Percentiles rank a stretch among this genome's conserved stretches.
Evolutionary conservation across 2,113 vertebrate species (phyloP).

Genomic region (Capreolus pygargus): DNA sequence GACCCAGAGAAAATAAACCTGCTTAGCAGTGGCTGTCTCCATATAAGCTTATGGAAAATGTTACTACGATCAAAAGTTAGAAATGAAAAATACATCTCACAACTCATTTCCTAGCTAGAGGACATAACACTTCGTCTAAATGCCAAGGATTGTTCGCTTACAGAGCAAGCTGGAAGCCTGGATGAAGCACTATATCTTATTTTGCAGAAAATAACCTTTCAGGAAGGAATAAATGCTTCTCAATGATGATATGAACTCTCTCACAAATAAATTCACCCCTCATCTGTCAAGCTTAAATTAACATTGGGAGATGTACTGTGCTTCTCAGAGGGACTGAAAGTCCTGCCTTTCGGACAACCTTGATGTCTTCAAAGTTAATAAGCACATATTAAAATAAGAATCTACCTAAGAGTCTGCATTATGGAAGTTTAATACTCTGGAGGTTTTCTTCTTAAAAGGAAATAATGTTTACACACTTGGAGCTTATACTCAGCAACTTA

Average conservation of each 20-base stretch:
- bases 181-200: constrained; percentile 31
- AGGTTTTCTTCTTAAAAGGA: background rate
- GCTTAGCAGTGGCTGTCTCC: background rate
- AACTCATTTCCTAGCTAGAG: constrained; percentile 29
- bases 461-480: background rate
- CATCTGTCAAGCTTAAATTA: constrained; percentile 61
- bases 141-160: background rate
- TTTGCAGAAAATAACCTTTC: constrained; percentile 65
- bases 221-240: constrained; percentile 54
- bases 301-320: background rate
- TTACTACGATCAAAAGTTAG: constrained; percentile 22
- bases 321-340: background rate
- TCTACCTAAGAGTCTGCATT: background rate
- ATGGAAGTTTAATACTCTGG: background rate
- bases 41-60: constrained; percentile 7
- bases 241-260: constrained; percentile 49
- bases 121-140: constrained; percentile 47
- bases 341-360: constrained; percentile 6
- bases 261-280: constrained; percentile 47
- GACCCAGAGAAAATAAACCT: constrained; percentile 26
- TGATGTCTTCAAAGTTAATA: background rate
- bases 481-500: background rate
- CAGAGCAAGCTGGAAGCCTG: background rate
- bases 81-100: constrained; percentile 32
- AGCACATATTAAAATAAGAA: constrained; percentile 1